phyloP scores from a whole-genome alignment of 2,888 invertebrate genomes.

The Drosophila nigricruria region DNA sequence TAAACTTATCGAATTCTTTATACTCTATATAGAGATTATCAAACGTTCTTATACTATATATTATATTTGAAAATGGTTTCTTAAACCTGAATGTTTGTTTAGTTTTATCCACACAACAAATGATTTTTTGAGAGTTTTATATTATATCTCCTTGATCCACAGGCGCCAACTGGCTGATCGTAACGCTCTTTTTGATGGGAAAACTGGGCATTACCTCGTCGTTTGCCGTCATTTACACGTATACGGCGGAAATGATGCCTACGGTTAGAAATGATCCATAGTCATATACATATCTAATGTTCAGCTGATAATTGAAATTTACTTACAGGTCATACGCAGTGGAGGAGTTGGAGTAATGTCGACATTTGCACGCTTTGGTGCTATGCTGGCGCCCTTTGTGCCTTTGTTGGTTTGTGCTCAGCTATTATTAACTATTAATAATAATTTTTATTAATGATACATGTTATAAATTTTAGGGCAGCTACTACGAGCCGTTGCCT shows the following conservation, averaged over 20 bases:
- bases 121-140: no score
- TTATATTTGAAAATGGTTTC: no score
- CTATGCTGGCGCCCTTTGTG: slow-evolving; percentile 88
- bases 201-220: slow-evolving; percentile 89
- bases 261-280: slow-evolving; percentile 66
- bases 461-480: slow-evolving; percentile 82
- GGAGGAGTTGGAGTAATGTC: slow-evolving; percentile 88
- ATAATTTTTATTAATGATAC: background rate
- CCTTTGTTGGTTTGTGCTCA: slow-evolving; percentile 86
- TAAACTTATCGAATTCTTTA: no score
- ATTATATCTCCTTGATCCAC: no score
- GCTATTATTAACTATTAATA: background rate
- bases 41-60: no score
- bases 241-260: slow-evolving; percentile 86
- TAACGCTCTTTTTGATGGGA: slow-evolving; percentile 87
- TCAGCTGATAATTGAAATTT: background rate
- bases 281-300: background rate
- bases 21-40: no score
- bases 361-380: slow-evolving; percentile 87
- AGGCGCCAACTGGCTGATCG: slow-evolving; percentile 87
- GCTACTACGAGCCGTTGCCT: slow-evolving; percentile 86
- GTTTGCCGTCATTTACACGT: slow-evolving; percentile 88
- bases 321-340: slow-evolving; percentile 86
- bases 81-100: no score
- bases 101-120: no score